phyloP scores from a whole-genome alignment of 2,113 vertebrate species.

The Calidris pygmaea region DNA sequence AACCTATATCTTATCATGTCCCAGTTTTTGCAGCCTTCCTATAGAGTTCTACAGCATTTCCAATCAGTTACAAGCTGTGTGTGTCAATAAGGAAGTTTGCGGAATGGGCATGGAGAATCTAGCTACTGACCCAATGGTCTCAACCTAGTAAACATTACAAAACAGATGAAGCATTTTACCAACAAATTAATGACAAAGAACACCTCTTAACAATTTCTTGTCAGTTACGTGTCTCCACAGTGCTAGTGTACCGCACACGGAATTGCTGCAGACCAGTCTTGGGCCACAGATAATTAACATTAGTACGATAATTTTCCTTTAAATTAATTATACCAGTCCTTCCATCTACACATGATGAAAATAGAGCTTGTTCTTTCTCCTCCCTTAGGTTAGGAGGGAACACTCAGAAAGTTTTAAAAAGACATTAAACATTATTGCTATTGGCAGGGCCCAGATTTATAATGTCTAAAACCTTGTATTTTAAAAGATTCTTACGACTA shows the following conservation, averaged over 20 bases:
- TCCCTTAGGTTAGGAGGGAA: neutral
- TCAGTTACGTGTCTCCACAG: neutral
- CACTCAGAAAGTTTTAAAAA: neutral
- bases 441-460: neutral
- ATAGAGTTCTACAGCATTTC: neutral
- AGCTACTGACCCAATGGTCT: neutral
- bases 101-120: neutral
- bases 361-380: neutral
- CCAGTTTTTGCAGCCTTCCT: neutral
- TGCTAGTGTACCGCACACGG: neutral
- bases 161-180: neutral
- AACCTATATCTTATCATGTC: neutral
- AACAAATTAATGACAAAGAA: neutral
- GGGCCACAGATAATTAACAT: neutral
- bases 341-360: neutral
- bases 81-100: neutral
- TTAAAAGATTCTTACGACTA: neutral
- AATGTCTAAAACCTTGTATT: neutral
- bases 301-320: neutral
- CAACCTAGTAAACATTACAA: accelerated
- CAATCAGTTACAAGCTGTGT: neutral
- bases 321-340: neutral
- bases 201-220: neutral
- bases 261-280: neutral
- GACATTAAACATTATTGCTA: neutral